Percentiles rank a stretch among this genome's conserved stretches.
phyloP scores from a whole-genome alignment of 2,888 invertebrate species.

The Eupithecia tripunctaria region DNA sequence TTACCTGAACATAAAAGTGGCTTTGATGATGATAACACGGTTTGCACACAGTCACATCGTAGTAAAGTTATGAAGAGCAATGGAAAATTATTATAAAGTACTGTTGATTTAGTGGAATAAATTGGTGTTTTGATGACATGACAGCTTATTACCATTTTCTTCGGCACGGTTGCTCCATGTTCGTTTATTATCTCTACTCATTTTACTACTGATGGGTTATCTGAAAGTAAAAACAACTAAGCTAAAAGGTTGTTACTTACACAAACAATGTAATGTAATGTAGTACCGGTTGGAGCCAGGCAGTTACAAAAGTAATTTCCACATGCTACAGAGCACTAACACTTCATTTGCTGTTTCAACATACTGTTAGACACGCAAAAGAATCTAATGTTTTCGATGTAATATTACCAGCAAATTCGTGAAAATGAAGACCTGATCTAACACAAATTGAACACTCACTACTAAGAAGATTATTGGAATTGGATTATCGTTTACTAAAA shows the following conservation, averaged over 20 bases:
- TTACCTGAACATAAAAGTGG: slow-evolving; percentile 43
- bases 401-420: background rate
- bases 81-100: background rate
- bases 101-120: background rate
- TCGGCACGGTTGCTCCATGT: slow-evolving; percentile 53
- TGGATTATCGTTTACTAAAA: background rate
- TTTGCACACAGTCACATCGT: background rate
- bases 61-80: background rate
- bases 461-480: background rate
- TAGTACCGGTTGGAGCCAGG: background rate
- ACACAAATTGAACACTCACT: background rate
- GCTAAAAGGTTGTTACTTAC: background rate
- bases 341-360: background rate
- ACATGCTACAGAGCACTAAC: background rate
- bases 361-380: background rate
- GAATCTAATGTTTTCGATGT: background rate
- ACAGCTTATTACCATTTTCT: slow-evolving; percentile 44
- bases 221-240: slow-evolving; percentile 27
- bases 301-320: background rate
- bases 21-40: background rate
- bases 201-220: slow-evolving; percentile 39
- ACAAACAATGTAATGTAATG: background rate
- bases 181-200: slow-evolving; percentile 55
- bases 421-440: background rate
- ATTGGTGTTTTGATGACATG: background rate